Conservation (phyloP, 2,888 invertebrate species). For the Noctua pronuba region DNA sequence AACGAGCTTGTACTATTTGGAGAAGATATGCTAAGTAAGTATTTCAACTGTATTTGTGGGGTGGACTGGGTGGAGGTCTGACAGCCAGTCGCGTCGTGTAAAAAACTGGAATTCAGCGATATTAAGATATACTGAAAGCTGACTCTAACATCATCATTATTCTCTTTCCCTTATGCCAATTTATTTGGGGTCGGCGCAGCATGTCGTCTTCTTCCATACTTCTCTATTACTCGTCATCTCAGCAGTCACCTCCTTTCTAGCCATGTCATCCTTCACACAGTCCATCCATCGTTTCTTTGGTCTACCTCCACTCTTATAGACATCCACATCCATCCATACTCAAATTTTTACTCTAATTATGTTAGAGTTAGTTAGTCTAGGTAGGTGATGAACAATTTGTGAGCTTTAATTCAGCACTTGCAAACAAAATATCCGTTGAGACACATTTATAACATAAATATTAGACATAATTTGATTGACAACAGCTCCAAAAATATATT, state of each 20-base stretch:
- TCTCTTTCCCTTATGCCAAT: too few relatives aligned
- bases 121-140: neutral
- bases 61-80: neutral
- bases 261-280: too few relatives aligned
- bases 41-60: neutral
- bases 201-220: too few relatives aligned
- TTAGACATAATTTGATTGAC: too few relatives aligned
- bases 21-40: slow-evolving; percentile 96
- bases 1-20: slow-evolving; percentile 96
- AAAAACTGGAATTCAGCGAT: neutral
- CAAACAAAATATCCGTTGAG: neutral
- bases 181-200: too few relatives aligned
- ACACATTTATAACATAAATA: neutral
- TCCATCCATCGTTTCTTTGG: too few relatives aligned
- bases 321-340: too few relatives aligned
- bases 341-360: neutral
- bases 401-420: neutral
- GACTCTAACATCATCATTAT: neutral
- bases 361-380: neutral
- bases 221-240: too few relatives aligned
- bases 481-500: too few relatives aligned
- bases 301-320: too few relatives aligned
- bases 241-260: too few relatives aligned
- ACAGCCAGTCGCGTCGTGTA: neutral
- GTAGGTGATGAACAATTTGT: neutral